Evolutionary conservation across 2,888 invertebrate genomes (phyloP).

Genomic region (Rhagonycha fulva): DNA sequence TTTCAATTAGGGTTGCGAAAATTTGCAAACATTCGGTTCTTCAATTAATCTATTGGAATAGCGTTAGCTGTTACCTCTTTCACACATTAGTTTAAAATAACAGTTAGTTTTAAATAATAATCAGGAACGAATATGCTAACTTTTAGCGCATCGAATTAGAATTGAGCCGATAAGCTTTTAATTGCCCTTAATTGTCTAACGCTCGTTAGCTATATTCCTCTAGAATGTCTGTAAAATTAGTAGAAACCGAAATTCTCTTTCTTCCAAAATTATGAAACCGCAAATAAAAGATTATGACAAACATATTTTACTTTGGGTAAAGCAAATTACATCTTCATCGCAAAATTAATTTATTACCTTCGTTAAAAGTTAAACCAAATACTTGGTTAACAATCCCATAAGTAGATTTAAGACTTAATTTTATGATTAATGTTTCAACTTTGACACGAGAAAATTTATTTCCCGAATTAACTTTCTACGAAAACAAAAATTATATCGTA

Average conservation of each 20-base stretch:
- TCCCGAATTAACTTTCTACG: neutral
- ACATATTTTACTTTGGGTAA: neutral
- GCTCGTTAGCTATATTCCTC: neutral
- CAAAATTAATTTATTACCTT: constrained; percentile 8
- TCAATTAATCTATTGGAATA: neutral
- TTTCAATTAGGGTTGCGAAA: neutral
- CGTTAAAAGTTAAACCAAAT: neutral
- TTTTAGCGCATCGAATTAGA: neutral
- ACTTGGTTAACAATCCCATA: constrained; percentile 1
- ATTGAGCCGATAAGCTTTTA: neutral
- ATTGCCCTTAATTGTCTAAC: neutral
- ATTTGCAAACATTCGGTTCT: neutral
- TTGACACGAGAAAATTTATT: constrained; percentile 3
- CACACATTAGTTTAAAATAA: neutral
- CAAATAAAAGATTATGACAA: neutral
- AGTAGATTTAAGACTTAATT: constrained; percentile 1
- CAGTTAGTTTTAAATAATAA: no score
- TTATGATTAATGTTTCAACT: constrained; percentile 1
- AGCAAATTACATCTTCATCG: neutral
- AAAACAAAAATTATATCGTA: neutral
- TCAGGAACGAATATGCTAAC: neutral
- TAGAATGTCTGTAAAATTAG: neutral
- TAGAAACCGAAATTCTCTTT: neutral
- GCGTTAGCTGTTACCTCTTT: neutral
- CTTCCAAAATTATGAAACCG: neutral